phyloP scores from a whole-genome alignment of 2,113 vertebrate species.

The Podarcis raffonei region DNA sequence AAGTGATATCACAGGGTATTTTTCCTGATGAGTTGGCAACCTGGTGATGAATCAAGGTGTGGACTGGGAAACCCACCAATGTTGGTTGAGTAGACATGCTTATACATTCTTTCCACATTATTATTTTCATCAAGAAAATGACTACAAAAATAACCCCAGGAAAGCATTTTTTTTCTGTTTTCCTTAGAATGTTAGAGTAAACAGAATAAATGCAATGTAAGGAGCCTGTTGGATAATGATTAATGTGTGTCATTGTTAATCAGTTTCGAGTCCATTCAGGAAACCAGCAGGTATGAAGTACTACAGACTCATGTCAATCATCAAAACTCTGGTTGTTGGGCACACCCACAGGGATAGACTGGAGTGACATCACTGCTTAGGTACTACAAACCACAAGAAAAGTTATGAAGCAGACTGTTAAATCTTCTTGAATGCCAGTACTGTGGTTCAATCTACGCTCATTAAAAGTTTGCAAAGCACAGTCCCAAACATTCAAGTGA shows the following conservation, averaged over 20 bases:
- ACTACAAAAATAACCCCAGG: neutral
- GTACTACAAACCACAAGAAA: neutral
- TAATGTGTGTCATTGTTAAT: conserved; percentile 5
- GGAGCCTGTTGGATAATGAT: neutral
- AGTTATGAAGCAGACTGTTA: neutral
- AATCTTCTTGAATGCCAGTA: neutral
- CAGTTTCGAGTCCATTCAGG: neutral
- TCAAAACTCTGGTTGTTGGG: conserved; percentile 7
- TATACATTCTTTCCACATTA: neutral
- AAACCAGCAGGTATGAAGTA: neutral
- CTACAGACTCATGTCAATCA: rapidly evolving
- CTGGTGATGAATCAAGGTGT: neutral
- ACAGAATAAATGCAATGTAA: neutral
- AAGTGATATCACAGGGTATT: neutral
- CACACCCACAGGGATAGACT: rapidly evolving
- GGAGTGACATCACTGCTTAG: conserved; percentile 1
- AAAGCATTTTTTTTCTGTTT: rapidly evolving
- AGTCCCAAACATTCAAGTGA: neutral
- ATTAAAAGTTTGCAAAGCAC: conserved; percentile 7
- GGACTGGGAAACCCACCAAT: neutral
- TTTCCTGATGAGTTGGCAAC: neutral
- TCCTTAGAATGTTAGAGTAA: neutral
- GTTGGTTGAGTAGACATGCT: neutral
- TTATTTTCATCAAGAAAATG: neutral
- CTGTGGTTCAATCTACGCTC: neutral